Evolutionary conservation across 2,113 vertebrate species (phyloP).

Genomic region (Alces alces): DNA sequence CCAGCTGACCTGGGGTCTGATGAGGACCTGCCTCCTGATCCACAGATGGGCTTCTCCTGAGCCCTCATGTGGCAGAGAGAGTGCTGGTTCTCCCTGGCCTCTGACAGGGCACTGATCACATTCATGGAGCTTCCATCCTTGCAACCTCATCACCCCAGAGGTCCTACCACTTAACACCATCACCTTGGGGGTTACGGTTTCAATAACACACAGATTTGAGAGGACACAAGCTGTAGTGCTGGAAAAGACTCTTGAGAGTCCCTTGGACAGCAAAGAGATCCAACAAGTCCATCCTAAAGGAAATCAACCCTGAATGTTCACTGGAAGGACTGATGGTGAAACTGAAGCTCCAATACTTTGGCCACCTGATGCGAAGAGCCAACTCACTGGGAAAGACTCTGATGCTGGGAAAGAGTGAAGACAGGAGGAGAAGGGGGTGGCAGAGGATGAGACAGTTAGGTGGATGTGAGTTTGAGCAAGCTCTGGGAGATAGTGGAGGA

Average conservation of each 20-base stretch:
- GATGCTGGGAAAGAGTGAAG: not conserved
- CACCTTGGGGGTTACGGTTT: not conserved
- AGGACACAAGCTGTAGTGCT: not conserved
- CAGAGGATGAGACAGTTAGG: not conserved
- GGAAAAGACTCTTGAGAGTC: not conserved
- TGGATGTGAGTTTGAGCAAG: not conserved
- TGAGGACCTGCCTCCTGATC: too few relatives aligned
- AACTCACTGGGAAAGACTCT: not conserved
- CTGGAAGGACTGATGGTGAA: not conserved
- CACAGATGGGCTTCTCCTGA: too few relatives aligned
- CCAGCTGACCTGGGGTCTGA: rapidly evolving
- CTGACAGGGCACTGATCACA: not conserved
- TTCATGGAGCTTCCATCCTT: not conserved
- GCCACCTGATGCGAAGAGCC: not conserved
- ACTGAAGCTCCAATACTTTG: not conserved
- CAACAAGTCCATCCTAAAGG: not conserved
- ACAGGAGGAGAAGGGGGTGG: not conserved
- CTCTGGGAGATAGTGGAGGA: not conserved
- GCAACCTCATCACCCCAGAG: too few relatives aligned
- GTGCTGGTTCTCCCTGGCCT: not conserved
- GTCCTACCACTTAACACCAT: too few relatives aligned
- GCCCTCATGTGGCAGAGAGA: rapidly evolving
- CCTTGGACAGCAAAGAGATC: not conserved
- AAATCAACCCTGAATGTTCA: not conserved
- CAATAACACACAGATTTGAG: not conserved